Base-by-base conservation (phyloP, 1,140 invertebrate species). In the Conus betulinus region DNA sequence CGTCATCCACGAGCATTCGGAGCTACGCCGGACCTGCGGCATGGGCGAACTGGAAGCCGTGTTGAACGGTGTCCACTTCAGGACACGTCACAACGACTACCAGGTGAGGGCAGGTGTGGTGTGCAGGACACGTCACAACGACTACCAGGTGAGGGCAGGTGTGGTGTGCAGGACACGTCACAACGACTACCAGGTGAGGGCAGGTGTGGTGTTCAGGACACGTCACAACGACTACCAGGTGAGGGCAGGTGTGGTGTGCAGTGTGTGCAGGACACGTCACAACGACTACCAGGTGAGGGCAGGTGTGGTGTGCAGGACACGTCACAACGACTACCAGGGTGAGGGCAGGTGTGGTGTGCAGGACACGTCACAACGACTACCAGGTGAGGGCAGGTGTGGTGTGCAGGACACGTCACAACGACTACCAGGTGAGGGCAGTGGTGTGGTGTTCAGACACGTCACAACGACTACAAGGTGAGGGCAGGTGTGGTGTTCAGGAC, bases 21-120 rank as follows among this genome's bases (percentile, higher is more conserved):
- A 83, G 7, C 81, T 39, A 6, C 6, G 5, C 52, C 11, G 53
- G 23, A 83, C 81, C 51, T 53, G 51, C 15, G 81, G 81, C 3
- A 87, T 94, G 87, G 81, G 81, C 52, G 94, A 94, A 76, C 81
- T 94, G 6, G 90, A 87, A 8, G 92, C 83, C 5, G 92, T 93
- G 0, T 60, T 94, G 25, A 94, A 94, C 88, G 94, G 94, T 0
- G 91, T 94, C 0, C 92, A 94, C 52, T 94, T 94, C 90, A 87
- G 93, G 67, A 94, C 94, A 10, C 88, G 93, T 15, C 93, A 94
- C 87, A 94, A 94, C 83, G 94, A 94, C 89, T 94, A 94, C 85
- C 90, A 91, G 85, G 25, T 78, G 76, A 78, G 10, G 76, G n/a
- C 23, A 25, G 6, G 17, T 5, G 20, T 13, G 8, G 20, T 13